phyloP scores from a whole-genome alignment of 2,113 vertebrate species.

The mouse (Mus musculus) region GRCm39 chr11:4495501-4496000 shows the following conservation, averaged over 20 bases:
- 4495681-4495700: not conserved
- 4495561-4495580: not conserved
- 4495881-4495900: not conserved
- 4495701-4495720: not conserved
- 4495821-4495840: not conserved
- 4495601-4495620: not conserved
- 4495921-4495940: not conserved
- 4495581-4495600: not conserved
- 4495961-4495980: constrained; percentile 33
- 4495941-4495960: not conserved
- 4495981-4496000: constrained; percentile 15
- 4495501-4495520: not conserved
- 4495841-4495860: not conserved
- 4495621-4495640: not conserved
- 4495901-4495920: constrained; percentile 13
- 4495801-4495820: not conserved
- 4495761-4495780: not conserved
- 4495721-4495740: not conserved
- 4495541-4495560: not conserved
- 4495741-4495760: not conserved
- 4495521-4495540: not conserved
- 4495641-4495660: not conserved
- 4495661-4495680: not conserved
- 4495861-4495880: not conserved
- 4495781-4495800: not conserved